Percentiles rank a stretch among this genome's conserved stretches.
Evolutionary conservation across 2,888 invertebrate genomes (phyloP).

Genomic region (Morpho achilles): DNA sequence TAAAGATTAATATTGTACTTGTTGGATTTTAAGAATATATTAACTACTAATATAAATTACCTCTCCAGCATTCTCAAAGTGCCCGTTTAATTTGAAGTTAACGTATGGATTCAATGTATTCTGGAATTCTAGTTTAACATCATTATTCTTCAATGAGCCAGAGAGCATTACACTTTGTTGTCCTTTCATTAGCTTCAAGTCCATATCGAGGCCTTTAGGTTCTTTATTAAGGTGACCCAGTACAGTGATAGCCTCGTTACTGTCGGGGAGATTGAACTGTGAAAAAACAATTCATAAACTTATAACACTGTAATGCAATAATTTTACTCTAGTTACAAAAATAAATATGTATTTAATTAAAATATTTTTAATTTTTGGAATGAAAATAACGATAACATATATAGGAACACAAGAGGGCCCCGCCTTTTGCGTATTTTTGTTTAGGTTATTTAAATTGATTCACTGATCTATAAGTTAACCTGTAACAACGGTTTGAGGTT

Average conservation of each 20-base stretch:
- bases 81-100: conserved; percentile 81
- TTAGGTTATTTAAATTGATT: too few relatives aligned
- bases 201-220: conserved; percentile 55
- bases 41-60: conserved; percentile 42
- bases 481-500: too few relatives aligned
- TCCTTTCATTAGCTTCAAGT: conserved; percentile 73
- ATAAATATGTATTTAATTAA: too few relatives aligned
- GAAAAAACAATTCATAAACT: background rate
- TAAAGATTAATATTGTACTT: background rate
- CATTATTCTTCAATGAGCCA: conserved; percentile 57
- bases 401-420: too few relatives aligned
- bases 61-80: conserved; percentile 56
- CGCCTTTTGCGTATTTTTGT: too few relatives aligned
- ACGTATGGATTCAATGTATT: conserved; percentile 80
- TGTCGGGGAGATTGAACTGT: conserved; percentile 48
- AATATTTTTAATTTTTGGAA: too few relatives aligned
- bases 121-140: conserved; percentile 71
- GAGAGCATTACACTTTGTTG: conserved; percentile 70
- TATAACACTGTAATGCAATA: too few relatives aligned
- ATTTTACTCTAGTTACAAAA: too few relatives aligned
- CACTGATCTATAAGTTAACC: too few relatives aligned
- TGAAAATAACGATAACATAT: too few relatives aligned
- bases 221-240: conserved; percentile 73
- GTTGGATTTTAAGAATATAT: background rate
- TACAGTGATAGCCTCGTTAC: conserved; percentile 57